Evolutionary conservation across 2,797 vertebrate genomes (phyloP).

Genomic region (Periparus ater): DNA sequence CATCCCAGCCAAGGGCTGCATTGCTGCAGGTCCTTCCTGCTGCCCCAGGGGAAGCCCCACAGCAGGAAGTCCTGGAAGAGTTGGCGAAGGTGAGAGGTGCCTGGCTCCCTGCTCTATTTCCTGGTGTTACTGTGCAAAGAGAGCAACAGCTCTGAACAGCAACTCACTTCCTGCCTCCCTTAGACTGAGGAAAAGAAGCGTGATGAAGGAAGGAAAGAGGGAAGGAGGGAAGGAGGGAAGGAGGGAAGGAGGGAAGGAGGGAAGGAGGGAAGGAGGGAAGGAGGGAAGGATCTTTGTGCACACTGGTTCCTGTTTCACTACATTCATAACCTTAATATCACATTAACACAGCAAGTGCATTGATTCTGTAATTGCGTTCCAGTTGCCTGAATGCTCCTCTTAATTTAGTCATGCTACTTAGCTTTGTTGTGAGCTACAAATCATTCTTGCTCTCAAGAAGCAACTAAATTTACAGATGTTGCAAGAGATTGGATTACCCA

Average conservation of each 20-base stretch:
- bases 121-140: neutral
- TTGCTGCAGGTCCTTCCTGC: neutral
- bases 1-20: neutral
- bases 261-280: neutral
- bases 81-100: accelerated
- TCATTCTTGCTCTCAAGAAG: constrained; percentile 33
- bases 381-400: constrained; percentile 3
- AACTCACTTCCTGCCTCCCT: accelerated
- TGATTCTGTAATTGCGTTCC: constrained; percentile 9
- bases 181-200: neutral
- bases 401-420: constrained; percentile 32
- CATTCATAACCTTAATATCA: neutral
- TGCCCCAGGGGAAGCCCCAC: neutral
- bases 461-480: constrained; percentile 51
- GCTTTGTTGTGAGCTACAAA: constrained; percentile 32
- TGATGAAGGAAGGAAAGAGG: neutral
- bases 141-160: neutral
- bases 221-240: neutral
- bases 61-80: neutral
- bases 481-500: constrained; percentile 13
- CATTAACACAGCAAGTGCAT: neutral
- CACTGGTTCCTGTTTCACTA: neutral
- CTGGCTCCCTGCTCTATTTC: neutral
- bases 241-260: neutral
- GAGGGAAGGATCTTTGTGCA: neutral